These are phyloP conservation scores for Apis cerana DNA, from an alignment of 1,140 invertebrate species.

Conservation along the genomic window DNA sequence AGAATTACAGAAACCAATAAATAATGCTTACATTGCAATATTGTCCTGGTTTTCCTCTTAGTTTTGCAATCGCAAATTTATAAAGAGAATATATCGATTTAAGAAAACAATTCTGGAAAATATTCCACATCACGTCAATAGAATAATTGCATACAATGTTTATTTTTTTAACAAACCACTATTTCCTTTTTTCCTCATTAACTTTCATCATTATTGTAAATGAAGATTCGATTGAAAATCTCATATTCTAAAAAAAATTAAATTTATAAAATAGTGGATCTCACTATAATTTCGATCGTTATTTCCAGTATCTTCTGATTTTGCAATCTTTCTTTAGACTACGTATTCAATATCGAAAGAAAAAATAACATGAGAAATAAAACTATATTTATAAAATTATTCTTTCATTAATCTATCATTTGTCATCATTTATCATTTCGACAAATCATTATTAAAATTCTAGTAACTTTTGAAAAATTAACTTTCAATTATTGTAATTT, in stretches of 20 bases:
- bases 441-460: too few relatives aligned
- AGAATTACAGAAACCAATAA: too few relatives aligned
- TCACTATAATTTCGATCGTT: neutral
- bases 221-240: neutral
- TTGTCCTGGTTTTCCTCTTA: neutral
- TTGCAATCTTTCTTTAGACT: neutral
- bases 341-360: neutral
- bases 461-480: neutral
- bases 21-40: too few relatives aligned
- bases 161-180: neutral
- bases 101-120: too few relatives aligned
- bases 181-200: neutral
- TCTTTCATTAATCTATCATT: neutral
- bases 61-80: neutral
- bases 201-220: too few relatives aligned
- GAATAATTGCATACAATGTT: neutral
- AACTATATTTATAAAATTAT: neutral
- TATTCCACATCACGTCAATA: too few relatives aligned
- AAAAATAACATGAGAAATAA: neutral
- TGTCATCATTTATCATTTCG: too few relatives aligned
- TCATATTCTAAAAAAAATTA: neutral
- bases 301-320: constrained; percentile 12
- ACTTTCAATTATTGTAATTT: neutral
- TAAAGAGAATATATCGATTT: neutral
- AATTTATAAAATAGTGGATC: constrained; percentile 11